These are phyloP conservation scores for Odontomachus brunneus DNA, from an alignment of 1,140 invertebrate species.

Conservation along the genomic window DNA sequence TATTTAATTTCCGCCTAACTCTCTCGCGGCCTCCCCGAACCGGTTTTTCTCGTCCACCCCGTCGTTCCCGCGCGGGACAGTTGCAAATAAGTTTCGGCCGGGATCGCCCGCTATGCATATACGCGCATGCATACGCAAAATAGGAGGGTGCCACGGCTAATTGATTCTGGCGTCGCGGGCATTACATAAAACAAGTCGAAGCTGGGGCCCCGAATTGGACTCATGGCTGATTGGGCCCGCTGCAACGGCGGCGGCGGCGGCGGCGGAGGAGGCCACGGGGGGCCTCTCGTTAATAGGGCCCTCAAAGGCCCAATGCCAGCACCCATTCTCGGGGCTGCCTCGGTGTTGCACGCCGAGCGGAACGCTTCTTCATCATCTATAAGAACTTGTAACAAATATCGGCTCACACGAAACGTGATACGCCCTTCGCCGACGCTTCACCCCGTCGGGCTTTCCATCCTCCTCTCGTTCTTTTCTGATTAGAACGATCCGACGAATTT, in stretches of 20 bases:
- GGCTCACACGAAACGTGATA: slow-evolving; percentile 75
- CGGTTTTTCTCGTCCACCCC: slow-evolving; percentile 66
- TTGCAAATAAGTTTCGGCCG: slow-evolving; percentile 72
- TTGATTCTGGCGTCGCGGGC: slow-evolving; percentile 78
- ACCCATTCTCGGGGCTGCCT: slow-evolving; percentile 53
- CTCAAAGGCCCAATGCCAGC: slow-evolving; percentile 64
- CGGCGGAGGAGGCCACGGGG: slow-evolving; percentile 64
- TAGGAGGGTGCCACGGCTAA: slow-evolving; percentile 75
- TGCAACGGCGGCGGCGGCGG: slow-evolving; percentile 66
- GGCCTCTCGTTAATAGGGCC: slow-evolving; percentile 77
- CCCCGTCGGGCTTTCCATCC: slow-evolving; percentile 60
- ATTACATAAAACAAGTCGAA: slow-evolving; percentile 78
- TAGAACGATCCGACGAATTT: slow-evolving; percentile 57
- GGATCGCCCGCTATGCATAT: slow-evolving; percentile 66
- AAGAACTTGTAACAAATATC: slow-evolving; percentile 76
- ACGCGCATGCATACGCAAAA: slow-evolving; percentile 72
- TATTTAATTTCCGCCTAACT: slow-evolving; percentile 73
- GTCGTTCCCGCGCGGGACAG: slow-evolving; percentile 58
- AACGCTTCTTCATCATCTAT: slow-evolving; percentile 73
- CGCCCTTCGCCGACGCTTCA: slow-evolving; percentile 64
- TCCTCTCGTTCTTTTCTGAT: slow-evolving; percentile 41
- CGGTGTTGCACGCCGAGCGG: slow-evolving; percentile 39
- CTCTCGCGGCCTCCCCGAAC: slow-evolving; percentile 52
- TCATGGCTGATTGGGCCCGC: slow-evolving; percentile 72
- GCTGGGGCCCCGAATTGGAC: slow-evolving; percentile 63